These are phyloP conservation scores for Drosophila infuscata DNA, from an alignment of 2,888 invertebrate species.

Conservation along the genomic window DNA sequence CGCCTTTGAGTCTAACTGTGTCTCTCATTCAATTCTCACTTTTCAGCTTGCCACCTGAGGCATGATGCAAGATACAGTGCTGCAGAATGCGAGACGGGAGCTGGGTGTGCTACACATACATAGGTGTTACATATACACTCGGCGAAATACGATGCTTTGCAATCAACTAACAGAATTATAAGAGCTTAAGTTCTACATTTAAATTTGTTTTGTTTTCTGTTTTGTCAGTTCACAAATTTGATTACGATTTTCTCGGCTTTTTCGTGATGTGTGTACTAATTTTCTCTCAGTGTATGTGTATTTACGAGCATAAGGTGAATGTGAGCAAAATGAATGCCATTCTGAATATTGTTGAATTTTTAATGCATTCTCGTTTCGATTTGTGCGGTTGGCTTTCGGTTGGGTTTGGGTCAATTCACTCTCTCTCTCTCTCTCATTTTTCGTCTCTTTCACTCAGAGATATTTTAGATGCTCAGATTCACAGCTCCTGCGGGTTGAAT, in stretches of 20 bases:
- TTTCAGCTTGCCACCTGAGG: slow-evolving; percentile 41
- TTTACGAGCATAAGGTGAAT: neutral
- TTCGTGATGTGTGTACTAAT: neutral
- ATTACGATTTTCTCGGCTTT: neutral
- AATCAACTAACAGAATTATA: neutral
- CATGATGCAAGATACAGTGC: slow-evolving; percentile 59
- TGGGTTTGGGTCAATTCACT: neutral
- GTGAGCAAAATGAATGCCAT: neutral
- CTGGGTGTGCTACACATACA: neutral
- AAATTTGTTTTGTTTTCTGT: neutral
- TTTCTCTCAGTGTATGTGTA: neutral
- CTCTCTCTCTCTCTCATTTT: neutral
- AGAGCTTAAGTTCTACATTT: neutral
- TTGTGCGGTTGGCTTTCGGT: slow-evolving; percentile 29
- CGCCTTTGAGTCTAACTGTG: neutral
- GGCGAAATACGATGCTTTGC: neutral
- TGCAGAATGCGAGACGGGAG: neutral
- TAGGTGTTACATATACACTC: neutral
- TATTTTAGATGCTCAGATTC: slow-evolving; percentile 1
- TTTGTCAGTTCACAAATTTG: neutral
- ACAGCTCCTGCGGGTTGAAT: slow-evolving; percentile 1
- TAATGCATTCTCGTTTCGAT: slow-evolving; percentile 65
- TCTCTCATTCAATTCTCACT: slow-evolving; percentile 11
- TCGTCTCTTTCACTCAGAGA: neutral
- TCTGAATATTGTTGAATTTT: slow-evolving; percentile 53